phyloP scores from a whole-genome alignment of 2,888 invertebrate species.

The Piscicola geometra region DNA sequence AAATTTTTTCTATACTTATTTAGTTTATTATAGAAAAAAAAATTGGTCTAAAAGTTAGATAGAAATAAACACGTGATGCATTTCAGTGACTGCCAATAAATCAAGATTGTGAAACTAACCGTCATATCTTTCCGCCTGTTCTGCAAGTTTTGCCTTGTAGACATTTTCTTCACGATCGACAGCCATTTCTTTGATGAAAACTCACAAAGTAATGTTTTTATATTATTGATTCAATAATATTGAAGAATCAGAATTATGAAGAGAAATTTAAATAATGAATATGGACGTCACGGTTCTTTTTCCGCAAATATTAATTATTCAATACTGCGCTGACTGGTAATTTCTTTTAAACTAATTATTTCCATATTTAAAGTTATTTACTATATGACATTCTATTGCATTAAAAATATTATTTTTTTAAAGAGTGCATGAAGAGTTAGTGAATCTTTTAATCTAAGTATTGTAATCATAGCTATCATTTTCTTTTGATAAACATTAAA shows the following conservation, averaged over 20 bases:
- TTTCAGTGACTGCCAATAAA: background rate
- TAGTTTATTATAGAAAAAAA: background rate
- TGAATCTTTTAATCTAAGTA: too few relatives aligned
- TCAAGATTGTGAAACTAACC: constrained; percentile 71
- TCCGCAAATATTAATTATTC: constrained; percentile 20
- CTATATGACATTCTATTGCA: too few relatives aligned
- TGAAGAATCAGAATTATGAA: too few relatives aligned
- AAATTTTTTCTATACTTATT: background rate
- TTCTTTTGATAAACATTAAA: too few relatives aligned
- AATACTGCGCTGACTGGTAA: background rate
- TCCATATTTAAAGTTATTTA: constrained; percentile 71
- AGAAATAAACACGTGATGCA: background rate
- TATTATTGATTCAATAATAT: too few relatives aligned
- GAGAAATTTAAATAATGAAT: constrained; percentile 8
- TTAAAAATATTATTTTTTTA: too few relatives aligned
- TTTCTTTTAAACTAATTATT: background rate
- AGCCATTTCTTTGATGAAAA: constrained; percentile 14
- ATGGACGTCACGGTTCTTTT: constrained; percentile 28
- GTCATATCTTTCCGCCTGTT: constrained; percentile 98
- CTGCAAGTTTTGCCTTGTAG: constrained; percentile 97
- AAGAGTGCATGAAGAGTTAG: too few relatives aligned
- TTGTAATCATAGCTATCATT: too few relatives aligned
- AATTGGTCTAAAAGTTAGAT: background rate
- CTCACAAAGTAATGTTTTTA: background rate
- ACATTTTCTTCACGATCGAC: constrained; percentile 97